Evolutionary conservation across 2,797 vertebrate species (phyloP).

Genomic region (Denticeps clupeoides): DNA sequence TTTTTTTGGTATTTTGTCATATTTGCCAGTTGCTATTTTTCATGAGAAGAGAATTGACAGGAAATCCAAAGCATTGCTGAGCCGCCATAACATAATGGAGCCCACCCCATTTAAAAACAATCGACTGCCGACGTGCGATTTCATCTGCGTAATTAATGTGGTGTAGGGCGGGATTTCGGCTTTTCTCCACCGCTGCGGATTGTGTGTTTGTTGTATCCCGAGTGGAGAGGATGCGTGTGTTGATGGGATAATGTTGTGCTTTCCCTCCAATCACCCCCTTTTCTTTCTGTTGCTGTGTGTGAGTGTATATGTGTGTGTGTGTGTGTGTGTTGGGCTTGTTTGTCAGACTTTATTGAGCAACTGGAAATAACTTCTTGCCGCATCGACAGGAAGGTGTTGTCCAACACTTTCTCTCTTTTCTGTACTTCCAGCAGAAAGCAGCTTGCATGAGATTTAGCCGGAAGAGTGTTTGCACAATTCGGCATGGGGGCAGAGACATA

Average conservation of each 20-base stretch:
- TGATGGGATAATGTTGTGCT: conserved; percentile 33
- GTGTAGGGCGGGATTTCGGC: too few species aligned
- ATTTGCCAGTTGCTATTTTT: conserved; percentile 18
- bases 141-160: conserved; percentile 59
- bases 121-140: too few species aligned
- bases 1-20: too few species aligned
- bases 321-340: conserved; percentile 32
- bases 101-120: too few species aligned
- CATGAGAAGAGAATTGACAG: conserved; percentile 65
- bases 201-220: conserved; percentile 44
- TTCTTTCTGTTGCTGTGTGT: conserved; percentile 9
- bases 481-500: conserved; percentile 9
- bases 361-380: conserved; percentile 34
- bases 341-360: conserved; percentile 35
- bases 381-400: conserved; percentile 24
- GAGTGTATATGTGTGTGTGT: too few species aligned
- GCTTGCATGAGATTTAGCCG: conserved; percentile 24
- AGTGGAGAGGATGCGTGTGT: conserved; percentile 25
- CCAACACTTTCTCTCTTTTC: not conserved
- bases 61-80: conserved; percentile 66
- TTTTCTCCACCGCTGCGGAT: conserved; percentile 53
- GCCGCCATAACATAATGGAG: conserved; percentile 58
- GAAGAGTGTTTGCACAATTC: conserved; percentile 25
- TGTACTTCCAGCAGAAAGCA: conserved; percentile 30
- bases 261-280: conserved; percentile 12